These are phyloP conservation scores for Psilanteris sp. DNA, from an alignment of 1,140 invertebrate species.

Conservation along the genomic window DNA sequence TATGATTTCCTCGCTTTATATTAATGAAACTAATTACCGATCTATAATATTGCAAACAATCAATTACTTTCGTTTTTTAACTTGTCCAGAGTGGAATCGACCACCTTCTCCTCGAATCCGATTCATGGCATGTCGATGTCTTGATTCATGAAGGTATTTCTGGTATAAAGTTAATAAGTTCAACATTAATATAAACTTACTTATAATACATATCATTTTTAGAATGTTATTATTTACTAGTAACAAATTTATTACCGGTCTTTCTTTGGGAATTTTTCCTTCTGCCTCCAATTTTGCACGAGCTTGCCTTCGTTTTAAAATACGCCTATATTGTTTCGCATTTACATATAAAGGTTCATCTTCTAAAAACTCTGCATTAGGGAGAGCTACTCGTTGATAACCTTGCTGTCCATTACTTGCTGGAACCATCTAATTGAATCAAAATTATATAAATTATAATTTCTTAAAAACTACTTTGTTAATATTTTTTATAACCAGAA, in stretches of 20 bases:
- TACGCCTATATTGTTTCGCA: conserved; percentile 98
- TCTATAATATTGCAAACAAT: no score
- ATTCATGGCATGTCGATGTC: conserved; percentile 99
- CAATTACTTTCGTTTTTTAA: conserved; percentile 81
- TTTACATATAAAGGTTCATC: conserved; percentile 98
- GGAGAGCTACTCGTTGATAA: conserved; percentile 84
- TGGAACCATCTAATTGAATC: conserved; percentile 87
- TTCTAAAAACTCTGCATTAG: conserved; percentile 87
- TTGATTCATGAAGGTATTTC: conserved; percentile 99
- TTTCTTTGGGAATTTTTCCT: conserved; percentile 97
- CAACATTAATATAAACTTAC: no score
- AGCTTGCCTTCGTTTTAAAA: conserved; percentile 93
- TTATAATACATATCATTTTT: background rate
- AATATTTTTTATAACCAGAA: no score
- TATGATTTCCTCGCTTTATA: background rate
- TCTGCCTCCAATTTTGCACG: conserved; percentile 94
- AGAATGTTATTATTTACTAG: background rate
- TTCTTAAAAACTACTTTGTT: background rate
- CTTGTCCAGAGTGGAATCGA: conserved; percentile 91
- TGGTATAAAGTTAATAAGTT: no score
- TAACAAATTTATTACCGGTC: conserved; percentile 81
- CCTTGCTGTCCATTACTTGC: conserved; percentile 81
- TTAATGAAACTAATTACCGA: background rate
- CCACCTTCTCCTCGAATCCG: conserved; percentile 97
- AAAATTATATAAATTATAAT: conserved; percentile 4